Evolutionary conservation across 2,797 vertebrate genomes (phyloP).

Genomic region (Chaetophractus vellerosus): DNA sequence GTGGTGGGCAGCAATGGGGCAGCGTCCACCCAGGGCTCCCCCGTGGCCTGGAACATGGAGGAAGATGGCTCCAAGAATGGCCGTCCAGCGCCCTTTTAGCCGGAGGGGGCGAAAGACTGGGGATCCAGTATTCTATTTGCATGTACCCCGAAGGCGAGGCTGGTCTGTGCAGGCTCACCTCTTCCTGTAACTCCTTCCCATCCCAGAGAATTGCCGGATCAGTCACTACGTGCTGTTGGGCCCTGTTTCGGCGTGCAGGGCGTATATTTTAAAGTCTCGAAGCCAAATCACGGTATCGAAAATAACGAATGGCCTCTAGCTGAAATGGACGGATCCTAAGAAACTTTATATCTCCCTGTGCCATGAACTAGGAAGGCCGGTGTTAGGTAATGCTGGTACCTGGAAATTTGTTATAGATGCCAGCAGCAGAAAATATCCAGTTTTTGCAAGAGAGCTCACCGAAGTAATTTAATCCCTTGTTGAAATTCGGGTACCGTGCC

Average conservation of each 20-base stretch:
- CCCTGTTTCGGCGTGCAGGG: neutral
- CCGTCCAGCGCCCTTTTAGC: neutral
- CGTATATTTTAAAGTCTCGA: neutral
- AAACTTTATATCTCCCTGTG: neutral
- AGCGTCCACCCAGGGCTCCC: neutral
- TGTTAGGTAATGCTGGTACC: neutral
- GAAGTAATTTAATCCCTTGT: constrained; percentile 52
- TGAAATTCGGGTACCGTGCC: constrained; percentile 25
- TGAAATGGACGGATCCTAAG: constrained; percentile 19
- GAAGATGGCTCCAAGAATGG: neutral
- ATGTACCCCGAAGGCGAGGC: neutral
- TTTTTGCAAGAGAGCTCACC: constrained; percentile 55
- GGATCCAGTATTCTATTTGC: neutral
- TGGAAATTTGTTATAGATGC: constrained; percentile 13
- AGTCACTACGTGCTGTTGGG: neutral
- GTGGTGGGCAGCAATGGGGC: neutral
- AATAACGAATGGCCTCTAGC: constrained; percentile 20
- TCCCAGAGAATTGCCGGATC: neutral
- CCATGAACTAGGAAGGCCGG: neutral
- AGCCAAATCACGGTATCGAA: constrained; percentile 56
- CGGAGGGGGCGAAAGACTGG: neutral
- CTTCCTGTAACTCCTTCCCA: neutral
- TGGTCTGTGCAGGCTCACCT: neutral
- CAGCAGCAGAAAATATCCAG: constrained; percentile 25
- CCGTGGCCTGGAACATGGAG: neutral